Evolutionary conservation across 1,140 invertebrate species (phyloP).

Genomic region (Lerema accius): DNA sequence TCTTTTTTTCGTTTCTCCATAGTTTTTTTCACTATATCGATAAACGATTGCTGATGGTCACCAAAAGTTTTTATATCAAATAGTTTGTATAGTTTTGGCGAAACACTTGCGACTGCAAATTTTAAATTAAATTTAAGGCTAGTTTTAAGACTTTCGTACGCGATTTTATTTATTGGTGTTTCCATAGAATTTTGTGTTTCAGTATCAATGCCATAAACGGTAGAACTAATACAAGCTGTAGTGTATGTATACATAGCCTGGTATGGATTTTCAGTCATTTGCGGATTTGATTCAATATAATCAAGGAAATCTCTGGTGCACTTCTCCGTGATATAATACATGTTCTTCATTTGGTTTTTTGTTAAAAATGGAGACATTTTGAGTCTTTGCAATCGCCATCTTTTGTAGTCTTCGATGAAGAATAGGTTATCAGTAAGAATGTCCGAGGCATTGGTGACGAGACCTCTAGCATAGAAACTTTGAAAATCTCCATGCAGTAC

Average conservation of each 20-base stretch:
- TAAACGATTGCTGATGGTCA: constrained; percentile 47
- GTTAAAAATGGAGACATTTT: constrained; percentile 69
- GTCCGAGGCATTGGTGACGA: constrained; percentile 60
- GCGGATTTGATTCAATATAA: constrained; percentile 38
- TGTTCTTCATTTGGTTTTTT: constrained; percentile 71
- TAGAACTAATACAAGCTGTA: constrained; percentile 43
- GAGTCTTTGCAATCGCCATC: constrained; percentile 69
- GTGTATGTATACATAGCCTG: constrained; percentile 45
- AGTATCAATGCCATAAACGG: constrained; percentile 52
- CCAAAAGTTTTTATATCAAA: constrained; percentile 47
- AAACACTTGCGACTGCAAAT: constrained; percentile 29
- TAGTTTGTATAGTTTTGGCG: constrained; percentile 34
- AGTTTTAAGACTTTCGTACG: constrained; percentile 32
- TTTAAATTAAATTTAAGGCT: constrained; percentile 37
- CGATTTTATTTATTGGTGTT: constrained; percentile 47
- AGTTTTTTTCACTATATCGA: constrained; percentile 40
- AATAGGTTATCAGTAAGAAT: constrained; percentile 63
- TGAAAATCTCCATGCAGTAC: constrained; percentile 81
- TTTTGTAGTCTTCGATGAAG: constrained; percentile 60
- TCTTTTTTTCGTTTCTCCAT: constrained; percentile 35
- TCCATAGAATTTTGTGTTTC: constrained; percentile 41
- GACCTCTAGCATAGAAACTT: constrained; percentile 65
- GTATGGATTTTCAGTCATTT: constrained; percentile 41
- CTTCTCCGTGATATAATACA: constrained; percentile 66
- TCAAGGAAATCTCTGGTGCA: constrained; percentile 50